phyloP scores from a whole-genome alignment of 2,888 invertebrate species.

The Rotaria magnacalcarata region DNA sequence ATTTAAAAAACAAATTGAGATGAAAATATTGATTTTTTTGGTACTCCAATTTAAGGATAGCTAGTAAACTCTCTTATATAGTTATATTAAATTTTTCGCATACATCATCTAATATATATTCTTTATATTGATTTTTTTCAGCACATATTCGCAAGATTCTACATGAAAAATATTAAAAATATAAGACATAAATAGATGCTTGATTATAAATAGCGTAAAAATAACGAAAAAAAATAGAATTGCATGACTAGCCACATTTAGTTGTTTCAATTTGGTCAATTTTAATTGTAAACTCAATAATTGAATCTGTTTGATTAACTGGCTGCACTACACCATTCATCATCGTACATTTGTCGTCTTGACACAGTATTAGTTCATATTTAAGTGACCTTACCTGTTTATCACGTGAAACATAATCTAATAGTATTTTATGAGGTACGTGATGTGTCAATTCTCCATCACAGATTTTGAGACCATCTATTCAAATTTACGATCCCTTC shows the following conservation, averaged over 20 bases:
- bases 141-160: neutral
- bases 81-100: no score
- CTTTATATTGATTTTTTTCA: no score
- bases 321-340: neutral
- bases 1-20: no score
- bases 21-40: no score
- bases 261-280: neutral
- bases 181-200: neutral
- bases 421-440: neutral
- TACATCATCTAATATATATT: no score
- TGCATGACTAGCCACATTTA: neutral
- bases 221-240: neutral
- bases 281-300: neutral
- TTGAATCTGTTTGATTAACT: neutral
- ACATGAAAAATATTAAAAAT: neutral
- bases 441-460: neutral
- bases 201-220: neutral
- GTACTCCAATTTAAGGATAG: no score
- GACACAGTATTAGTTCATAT: slow-evolving; percentile 9
- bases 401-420: slow-evolving; percentile 8
- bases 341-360: slow-evolving; percentile 9
- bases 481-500: neutral
- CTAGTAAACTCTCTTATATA: no score
- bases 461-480: slow-evolving; percentile 36
- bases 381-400: neutral